Percentiles rank a stretch among this genome's conserved stretches.
These are phyloP conservation scores for Poeciliopsis gracilis DNA, from an alignment of 2,797 vertebrate species.

Conservation along the genomic window DNA sequence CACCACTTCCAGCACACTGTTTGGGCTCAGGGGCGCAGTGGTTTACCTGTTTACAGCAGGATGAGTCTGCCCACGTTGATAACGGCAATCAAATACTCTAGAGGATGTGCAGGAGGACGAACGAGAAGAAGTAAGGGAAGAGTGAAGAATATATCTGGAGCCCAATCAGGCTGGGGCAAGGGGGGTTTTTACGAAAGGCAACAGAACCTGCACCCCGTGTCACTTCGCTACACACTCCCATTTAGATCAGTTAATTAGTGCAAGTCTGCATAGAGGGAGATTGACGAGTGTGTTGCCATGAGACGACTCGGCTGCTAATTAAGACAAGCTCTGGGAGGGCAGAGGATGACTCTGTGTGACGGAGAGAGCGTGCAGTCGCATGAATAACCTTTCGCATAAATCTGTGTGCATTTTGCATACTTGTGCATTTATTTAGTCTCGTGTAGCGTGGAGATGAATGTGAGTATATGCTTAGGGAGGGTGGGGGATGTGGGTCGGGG, in stretches of 20 bases:
- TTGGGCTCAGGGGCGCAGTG: slow-evolving; percentile 28
- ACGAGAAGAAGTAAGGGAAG: background rate
- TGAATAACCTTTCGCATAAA: slow-evolving; percentile 62
- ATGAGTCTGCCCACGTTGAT: slow-evolving; percentile 34
- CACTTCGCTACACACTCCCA: slow-evolving; percentile 50
- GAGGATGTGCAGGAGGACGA: slow-evolving; percentile 8
- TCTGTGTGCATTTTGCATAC: slow-evolving; percentile 36
- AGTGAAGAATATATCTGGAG: background rate
- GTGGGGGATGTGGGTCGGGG: background rate
- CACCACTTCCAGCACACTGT: slow-evolving; percentile 45
- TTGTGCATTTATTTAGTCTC: slow-evolving; percentile 22
- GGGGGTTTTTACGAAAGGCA: slow-evolving; percentile 10
- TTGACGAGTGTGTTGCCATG: slow-evolving; percentile 75
- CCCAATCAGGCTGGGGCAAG: slow-evolving; percentile 1
- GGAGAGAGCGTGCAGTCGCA: slow-evolving; percentile 31
- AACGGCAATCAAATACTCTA: slow-evolving; percentile 44
- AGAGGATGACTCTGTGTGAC: slow-evolving; percentile 31
- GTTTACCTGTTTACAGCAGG: slow-evolving; percentile 54
- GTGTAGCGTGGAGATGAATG: slow-evolving; percentile 35
- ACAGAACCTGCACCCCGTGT: slow-evolving; percentile 40
- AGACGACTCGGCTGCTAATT: slow-evolving; percentile 76
- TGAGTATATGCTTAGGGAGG: slow-evolving; percentile 25
- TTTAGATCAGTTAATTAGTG: slow-evolving; percentile 75
- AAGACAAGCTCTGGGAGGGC: slow-evolving; percentile 60
- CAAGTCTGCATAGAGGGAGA: slow-evolving; percentile 59